Percentiles rank a stretch among this genome's conserved stretches.
phyloP scores from a whole-genome alignment of 2,113 vertebrate species.

The Lagopus muta region DNA sequence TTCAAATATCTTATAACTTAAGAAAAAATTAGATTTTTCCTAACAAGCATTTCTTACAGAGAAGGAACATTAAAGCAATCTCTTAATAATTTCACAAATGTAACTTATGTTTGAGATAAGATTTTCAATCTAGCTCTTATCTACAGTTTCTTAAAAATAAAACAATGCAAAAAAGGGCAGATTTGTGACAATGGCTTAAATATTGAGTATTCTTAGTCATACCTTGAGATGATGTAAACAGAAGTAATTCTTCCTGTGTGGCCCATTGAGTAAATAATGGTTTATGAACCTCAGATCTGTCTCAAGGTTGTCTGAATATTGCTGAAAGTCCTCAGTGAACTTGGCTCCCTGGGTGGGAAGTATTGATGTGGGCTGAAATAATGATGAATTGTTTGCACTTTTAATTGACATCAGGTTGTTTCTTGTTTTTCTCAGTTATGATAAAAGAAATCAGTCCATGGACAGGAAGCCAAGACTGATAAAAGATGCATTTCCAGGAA shows the following conservation, averaged over 20 bases:
- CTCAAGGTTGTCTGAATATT: neutral
- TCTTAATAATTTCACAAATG: neutral
- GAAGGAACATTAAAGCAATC: rapidly evolving
- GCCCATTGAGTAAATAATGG: neutral
- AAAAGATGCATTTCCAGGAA: constrained; percentile 79
- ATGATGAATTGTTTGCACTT: neutral
- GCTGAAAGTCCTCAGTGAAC: neutral
- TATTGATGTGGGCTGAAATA: neutral
- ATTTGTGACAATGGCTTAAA: neutral
- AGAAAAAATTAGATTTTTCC: neutral
- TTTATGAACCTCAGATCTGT: neutral
- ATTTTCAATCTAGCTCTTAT: neutral
- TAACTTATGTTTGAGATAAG: neutral
- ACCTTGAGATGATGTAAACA: neutral
- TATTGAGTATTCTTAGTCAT: neutral
- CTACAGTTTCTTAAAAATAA: neutral
- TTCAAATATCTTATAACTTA: neutral
- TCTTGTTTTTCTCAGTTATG: constrained; percentile 63
- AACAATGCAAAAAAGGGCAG: neutral
- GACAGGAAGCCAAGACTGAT: constrained; percentile 69
- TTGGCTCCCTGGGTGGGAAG: neutral
- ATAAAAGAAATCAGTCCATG: constrained; percentile 73
- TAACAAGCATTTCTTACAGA: neutral
- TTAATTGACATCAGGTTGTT: neutral
- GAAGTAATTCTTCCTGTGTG: neutral